Percentiles rank a stretch among this genome's conserved stretches.
Evolutionary conservation across 2,888 invertebrate species (phyloP).

Genomic region (Andrena minutula): DNA sequence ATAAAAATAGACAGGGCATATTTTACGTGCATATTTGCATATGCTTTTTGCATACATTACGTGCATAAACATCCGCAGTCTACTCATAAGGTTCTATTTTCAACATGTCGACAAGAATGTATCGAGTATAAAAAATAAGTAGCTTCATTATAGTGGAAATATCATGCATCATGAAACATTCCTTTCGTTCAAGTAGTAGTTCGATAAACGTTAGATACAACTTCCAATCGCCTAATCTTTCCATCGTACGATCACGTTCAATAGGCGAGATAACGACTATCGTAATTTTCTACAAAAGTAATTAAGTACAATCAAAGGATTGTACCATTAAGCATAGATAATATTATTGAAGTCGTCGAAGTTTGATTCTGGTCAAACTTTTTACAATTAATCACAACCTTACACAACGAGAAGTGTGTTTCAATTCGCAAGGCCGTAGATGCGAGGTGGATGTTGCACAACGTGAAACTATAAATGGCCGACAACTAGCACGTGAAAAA

Average conservation of each 20-base stretch:
- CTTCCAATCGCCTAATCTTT: slow-evolving; percentile 18
- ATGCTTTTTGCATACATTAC: too few relatives aligned
- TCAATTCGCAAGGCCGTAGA: background rate
- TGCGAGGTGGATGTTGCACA: background rate
- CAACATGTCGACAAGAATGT: too few relatives aligned
- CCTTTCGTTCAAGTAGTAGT: background rate
- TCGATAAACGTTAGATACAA: background rate
- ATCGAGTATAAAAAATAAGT: too few relatives aligned
- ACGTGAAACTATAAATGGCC: background rate
- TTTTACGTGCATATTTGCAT: too few relatives aligned
- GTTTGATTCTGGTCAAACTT: background rate
- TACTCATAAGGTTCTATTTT: too few relatives aligned
- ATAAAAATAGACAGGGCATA: too few relatives aligned
- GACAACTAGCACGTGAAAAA: background rate
- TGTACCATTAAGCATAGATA: background rate
- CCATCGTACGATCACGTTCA: background rate
- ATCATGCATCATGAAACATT: background rate
- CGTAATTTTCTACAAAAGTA: background rate
- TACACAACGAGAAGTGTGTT: background rate
- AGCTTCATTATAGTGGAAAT: too few relatives aligned
- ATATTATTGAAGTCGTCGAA: background rate
- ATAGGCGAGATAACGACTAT: slow-evolving; percentile 24
- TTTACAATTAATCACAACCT: background rate
- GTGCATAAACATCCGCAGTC: too few relatives aligned
- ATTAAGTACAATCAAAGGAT: background rate